A percentile compares a stretch with the other conserved stretches of the same genome.
Evolutionary conservation across 2,113 vertebrate species (phyloP).

Genomic region (Eurypyga helias): DNA sequence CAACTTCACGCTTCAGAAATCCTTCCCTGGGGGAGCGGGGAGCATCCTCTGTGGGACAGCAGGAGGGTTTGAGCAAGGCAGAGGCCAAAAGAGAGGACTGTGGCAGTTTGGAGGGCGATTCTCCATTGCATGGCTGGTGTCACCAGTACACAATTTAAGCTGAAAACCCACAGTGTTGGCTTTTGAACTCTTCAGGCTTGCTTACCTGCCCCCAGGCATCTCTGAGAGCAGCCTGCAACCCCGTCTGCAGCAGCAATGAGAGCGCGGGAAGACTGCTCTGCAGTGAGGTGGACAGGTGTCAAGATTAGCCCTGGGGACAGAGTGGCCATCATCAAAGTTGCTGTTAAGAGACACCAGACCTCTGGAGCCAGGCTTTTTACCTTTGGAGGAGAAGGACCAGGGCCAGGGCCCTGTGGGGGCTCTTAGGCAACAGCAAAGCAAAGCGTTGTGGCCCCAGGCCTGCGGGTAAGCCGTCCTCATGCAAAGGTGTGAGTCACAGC

Average conservation of each 20-base stretch:
- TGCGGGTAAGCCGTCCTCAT: neutral
- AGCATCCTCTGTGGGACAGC: neutral
- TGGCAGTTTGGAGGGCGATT: neutral
- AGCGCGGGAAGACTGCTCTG: neutral
- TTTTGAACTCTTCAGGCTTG: neutral
- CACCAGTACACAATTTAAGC: neutral
- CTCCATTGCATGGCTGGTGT: rapidly evolving
- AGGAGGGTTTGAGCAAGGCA: neutral
- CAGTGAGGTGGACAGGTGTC: neutral
- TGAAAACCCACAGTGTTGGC: neutral
- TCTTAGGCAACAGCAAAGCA: neutral
- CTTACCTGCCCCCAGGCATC: neutral
- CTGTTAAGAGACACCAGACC: neutral
- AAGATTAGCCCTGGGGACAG: neutral
- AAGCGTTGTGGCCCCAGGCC: neutral
- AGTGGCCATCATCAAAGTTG: neutral
- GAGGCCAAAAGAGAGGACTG: neutral
- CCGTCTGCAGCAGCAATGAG: rapidly evolving
- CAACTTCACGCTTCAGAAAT: rapidly evolving
- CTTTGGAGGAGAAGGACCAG: rapidly evolving
- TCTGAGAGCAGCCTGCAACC: neutral
- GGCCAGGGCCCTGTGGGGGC: neutral
- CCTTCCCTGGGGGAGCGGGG: neutral
- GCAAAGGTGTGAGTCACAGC: neutral
- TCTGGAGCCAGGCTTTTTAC: neutral